phyloP scores from a whole-genome alignment of 1,140 invertebrate species.

The Dendrolimus punctatus region DNA sequence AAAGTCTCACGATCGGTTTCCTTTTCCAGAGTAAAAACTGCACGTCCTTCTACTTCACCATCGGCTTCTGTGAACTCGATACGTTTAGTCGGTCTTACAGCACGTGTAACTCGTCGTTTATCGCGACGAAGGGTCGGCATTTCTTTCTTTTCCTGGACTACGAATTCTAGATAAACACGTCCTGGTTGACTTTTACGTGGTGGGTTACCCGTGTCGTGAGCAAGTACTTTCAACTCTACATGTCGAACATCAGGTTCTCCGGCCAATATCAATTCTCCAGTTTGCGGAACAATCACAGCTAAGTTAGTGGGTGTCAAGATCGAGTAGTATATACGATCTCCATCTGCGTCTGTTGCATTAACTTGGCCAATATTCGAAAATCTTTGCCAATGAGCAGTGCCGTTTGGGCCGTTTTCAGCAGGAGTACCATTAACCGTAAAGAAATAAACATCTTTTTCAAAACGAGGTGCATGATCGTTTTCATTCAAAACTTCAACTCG shows the following conservation, averaged over 20 bases:
- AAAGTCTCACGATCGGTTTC: slow-evolving; percentile 93
- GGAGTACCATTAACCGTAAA: slow-evolving; percentile 80
- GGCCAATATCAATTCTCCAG: slow-evolving; percentile 87
- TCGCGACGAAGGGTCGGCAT: slow-evolving; percentile 77
- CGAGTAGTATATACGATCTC: slow-evolving; percentile 88
- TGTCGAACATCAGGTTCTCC: slow-evolving; percentile 82
- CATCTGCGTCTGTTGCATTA: slow-evolving; percentile 87
- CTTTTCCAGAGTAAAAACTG: slow-evolving; percentile 92
- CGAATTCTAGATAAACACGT: slow-evolving; percentile 83
- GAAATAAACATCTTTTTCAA: slow-evolving; percentile 83
- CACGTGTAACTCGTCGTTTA: slow-evolving; percentile 88
- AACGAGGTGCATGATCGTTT: slow-evolving; percentile 93
- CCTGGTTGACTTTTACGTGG: slow-evolving; percentile 80
- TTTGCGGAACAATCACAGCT: slow-evolving; percentile 91
- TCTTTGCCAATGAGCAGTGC: slow-evolving; percentile 77
- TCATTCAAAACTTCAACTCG: slow-evolving; percentile 84
- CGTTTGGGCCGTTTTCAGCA: slow-evolving; percentile 63
- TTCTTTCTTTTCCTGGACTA: slow-evolving; percentile 74
- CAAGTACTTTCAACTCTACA: slow-evolving; percentile 80
- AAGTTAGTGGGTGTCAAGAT: slow-evolving; percentile 83
- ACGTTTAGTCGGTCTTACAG: slow-evolving; percentile 91
- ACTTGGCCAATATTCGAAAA: slow-evolving; percentile 88
- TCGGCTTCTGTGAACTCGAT: slow-evolving; percentile 94
- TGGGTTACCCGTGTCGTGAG: slow-evolving; percentile 85
- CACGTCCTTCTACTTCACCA: slow-evolving; percentile 88